Conservation (phyloP, 2,888 invertebrate species). For the Orthonevra nobilis region DNA sequence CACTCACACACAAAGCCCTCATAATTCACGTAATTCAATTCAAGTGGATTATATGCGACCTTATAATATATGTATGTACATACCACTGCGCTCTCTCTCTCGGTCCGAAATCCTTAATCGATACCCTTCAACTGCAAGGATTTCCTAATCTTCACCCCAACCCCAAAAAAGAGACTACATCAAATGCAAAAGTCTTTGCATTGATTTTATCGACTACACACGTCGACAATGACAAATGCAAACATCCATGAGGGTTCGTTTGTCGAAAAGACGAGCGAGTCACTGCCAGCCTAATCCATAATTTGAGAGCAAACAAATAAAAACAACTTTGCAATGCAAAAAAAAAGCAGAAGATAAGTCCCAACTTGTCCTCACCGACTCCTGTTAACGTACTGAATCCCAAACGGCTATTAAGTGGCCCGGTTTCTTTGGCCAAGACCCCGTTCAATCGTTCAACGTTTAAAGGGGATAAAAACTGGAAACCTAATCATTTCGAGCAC, state of each 20-base stretch:
- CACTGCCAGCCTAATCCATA: conserved; percentile 31
- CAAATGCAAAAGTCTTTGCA: conserved; percentile 50
- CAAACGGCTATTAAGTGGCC: conserved; percentile 62
- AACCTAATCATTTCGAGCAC: conserved; percentile 68
- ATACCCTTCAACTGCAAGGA: conserved; percentile 6
- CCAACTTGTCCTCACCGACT: conserved; percentile 1
- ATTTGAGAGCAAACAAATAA: conserved; percentile 26
- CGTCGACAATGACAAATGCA: conserved; percentile 67
- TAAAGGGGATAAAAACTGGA: conserved; percentile 8
- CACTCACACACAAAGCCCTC: conserved; percentile 62
- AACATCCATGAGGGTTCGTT: conserved; percentile 62
- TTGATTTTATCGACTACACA: conserved; percentile 65
- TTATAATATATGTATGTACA: too few species aligned
- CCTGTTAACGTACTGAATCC: conserved; percentile 19
- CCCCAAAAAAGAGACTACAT: not conserved
- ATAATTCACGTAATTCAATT: conserved; percentile 70
- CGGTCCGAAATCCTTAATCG: conserved; percentile 58
- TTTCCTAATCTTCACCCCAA: not conserved
- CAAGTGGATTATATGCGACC: conserved; percentile 66
- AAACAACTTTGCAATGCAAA: conserved; percentile 44
- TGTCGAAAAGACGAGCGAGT: conserved; percentile 32
- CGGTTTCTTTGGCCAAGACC: conserved; percentile 31
- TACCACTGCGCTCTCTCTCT: too few species aligned
- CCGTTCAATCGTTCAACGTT: conserved; percentile 26
- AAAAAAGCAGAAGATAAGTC: conserved; percentile 44